Conservation (phyloP, 2,113 vertebrate genomes). For the Diadophis punctatus region DNA sequence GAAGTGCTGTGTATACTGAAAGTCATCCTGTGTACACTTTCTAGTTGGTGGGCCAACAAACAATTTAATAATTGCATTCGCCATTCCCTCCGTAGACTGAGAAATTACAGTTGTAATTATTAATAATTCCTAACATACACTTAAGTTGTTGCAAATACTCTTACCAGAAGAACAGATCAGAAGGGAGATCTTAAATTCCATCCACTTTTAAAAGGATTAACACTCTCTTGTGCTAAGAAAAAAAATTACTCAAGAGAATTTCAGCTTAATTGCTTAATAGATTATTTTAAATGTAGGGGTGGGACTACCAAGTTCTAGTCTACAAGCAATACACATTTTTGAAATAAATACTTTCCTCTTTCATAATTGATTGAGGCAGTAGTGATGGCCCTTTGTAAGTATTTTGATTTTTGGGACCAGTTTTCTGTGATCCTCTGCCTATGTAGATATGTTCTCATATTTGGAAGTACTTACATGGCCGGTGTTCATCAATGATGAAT, state of each 20-base stretch:
- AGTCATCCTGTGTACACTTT: conserved; percentile 53
- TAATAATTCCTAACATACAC: conserved; percentile 49
- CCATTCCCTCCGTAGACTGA: conserved; percentile 40
- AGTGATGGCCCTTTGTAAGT: not conserved
- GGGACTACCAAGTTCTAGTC: not conserved
- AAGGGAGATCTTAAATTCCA: conserved; percentile 39
- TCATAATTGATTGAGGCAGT: not conserved
- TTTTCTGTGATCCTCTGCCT: no score
- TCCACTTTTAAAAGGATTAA: conserved; percentile 43
- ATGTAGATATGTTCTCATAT: not conserved
- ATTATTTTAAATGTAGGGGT: not conserved
- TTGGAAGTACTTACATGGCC: not conserved
- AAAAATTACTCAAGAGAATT: conserved; percentile 35
- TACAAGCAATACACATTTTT: not conserved
- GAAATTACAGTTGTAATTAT: conserved; percentile 49
- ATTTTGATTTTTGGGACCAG: not conserved
- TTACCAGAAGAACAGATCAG: conserved; percentile 49
- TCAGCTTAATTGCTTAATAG: conserved; percentile 32
- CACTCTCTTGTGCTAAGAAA: conserved; percentile 16
- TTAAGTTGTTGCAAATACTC: conserved; percentile 58
- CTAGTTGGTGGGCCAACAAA: conserved; percentile 49
- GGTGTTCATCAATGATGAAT: not conserved
- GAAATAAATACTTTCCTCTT: not conserved
- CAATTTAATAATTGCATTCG: conserved; percentile 56
- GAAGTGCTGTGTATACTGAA: conserved; percentile 34